Evolutionary conservation across 2,888 invertebrate species (phyloP).

Genomic region (Endotricha flammealis): DNA sequence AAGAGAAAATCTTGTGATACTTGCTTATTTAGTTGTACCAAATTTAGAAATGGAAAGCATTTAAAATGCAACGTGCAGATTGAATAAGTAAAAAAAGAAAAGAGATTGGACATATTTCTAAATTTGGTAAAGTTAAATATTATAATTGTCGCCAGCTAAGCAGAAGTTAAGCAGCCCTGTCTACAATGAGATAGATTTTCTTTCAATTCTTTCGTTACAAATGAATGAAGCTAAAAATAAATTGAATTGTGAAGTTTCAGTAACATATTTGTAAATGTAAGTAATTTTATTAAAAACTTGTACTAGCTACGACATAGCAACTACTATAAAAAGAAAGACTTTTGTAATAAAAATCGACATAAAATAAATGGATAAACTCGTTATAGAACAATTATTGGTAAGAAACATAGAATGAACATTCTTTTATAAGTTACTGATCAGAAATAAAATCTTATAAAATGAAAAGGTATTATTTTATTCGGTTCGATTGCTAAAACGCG

Average conservation of each 20-base stretch:
- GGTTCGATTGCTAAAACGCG: not conserved
- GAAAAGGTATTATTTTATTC: not conserved
- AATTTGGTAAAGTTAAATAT: slow-evolving; percentile 26
- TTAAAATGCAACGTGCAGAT: not conserved
- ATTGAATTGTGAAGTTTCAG: not conserved
- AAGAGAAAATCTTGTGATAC: slow-evolving; percentile 30
- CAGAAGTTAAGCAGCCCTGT: slow-evolving; percentile 31
- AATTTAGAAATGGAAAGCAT: slow-evolving; percentile 9
- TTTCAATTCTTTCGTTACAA: too few relatives aligned
- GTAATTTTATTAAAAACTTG: not conserved
- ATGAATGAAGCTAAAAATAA: not conserved
- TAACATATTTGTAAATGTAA: too few relatives aligned
- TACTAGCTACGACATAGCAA: not conserved
- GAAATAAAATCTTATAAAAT: not conserved
- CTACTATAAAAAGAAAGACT: too few relatives aligned
- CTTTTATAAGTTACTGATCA: not conserved
- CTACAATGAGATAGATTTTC: slow-evolving; percentile 4
- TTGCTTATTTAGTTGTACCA: slow-evolving; percentile 12
- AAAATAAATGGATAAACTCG: not conserved
- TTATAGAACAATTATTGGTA: not conserved
- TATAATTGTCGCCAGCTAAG: slow-evolving; percentile 45
- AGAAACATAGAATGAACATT: not conserved
- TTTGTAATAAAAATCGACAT: too few relatives aligned
- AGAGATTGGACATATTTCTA: too few relatives aligned
- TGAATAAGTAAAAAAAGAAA: not conserved